Conservation (phyloP, 1,140 invertebrate genomes). For the Agrypnia vestita region DNA sequence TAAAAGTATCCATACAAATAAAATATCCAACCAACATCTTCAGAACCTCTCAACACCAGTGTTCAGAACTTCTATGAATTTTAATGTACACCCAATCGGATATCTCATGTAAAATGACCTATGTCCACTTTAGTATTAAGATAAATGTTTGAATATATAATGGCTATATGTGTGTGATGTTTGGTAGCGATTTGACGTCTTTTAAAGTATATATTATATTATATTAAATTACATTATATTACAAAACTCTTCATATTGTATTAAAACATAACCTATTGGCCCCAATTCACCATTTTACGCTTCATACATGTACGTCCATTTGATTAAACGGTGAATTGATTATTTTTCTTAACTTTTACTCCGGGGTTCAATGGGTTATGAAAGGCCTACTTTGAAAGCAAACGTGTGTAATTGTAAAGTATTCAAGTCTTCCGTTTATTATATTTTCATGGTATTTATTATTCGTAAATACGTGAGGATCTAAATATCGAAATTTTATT, state of each 20-base stretch:
- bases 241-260: conserved; percentile 6
- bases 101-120: too few species aligned
- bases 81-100: too few species aligned
- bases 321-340: not conserved
- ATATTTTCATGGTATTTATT: too few species aligned
- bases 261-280: not conserved
- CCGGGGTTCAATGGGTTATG: conserved; percentile 19
- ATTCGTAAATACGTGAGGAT: too few species aligned
- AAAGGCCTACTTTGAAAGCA: conserved; percentile 1
- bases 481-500: too few species aligned
- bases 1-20: too few species aligned
- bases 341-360: conserved; percentile 14
- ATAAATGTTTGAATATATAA: conserved; percentile 35
- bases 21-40: too few species aligned
- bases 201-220: conserved; percentile 6
- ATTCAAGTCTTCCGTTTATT: conserved; percentile 25
- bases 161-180: conserved; percentile 35
- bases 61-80: too few species aligned
- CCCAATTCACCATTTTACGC: conserved; percentile 15
- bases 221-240: conserved; percentile 6
- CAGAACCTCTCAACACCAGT: too few species aligned
- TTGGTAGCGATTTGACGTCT: conserved; percentile 15
- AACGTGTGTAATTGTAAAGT: not conserved
- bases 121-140: conserved; percentile 14
- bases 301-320: conserved; percentile 14